Percentiles rank a stretch among this genome's conserved stretches.
Conservation (phyloP, 2,888 invertebrate species). For the Chrysodeixis includens region DNA sequence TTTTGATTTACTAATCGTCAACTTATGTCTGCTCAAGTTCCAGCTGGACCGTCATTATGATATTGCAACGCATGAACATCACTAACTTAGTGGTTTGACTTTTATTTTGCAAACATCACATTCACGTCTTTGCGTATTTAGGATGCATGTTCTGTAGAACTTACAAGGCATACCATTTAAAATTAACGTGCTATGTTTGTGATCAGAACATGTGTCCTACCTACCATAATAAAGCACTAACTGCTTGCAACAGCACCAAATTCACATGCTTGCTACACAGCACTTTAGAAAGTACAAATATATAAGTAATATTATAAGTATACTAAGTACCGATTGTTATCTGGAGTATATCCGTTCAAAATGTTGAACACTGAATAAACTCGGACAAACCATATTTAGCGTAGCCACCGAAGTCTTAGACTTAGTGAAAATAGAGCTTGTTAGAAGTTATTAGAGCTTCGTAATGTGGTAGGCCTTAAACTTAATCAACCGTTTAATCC, state of each 20-base stretch:
- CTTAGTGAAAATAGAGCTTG: slow-evolving; percentile 49
- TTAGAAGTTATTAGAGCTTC: slow-evolving; percentile 54
- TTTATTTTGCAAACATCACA: slow-evolving; percentile 70
- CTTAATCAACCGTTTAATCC: slow-evolving; percentile 31
- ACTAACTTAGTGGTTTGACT: slow-evolving; percentile 72
- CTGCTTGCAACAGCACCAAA: slow-evolving; percentile 82
- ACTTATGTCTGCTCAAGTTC: slow-evolving; percentile 73
- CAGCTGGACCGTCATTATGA: slow-evolving; percentile 74
- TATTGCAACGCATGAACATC: slow-evolving; percentile 77
- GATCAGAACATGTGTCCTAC: slow-evolving; percentile 71
- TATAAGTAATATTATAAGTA: slow-evolving; percentile 48
- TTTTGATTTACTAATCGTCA: slow-evolving; percentile 82
- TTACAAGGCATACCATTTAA: background rate
- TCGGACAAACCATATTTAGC: slow-evolving; percentile 35
- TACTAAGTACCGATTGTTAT: slow-evolving; percentile 50
- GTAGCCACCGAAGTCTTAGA: slow-evolving; percentile 36
- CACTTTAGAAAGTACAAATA: slow-evolving; percentile 65
- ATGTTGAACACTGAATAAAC: slow-evolving; percentile 44
- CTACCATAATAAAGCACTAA: slow-evolving; percentile 78
- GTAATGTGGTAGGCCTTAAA: slow-evolving; percentile 47
- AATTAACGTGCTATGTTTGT: background rate
- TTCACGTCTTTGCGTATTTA: slow-evolving; percentile 52
- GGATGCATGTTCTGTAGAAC: slow-evolving; percentile 66
- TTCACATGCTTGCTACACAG: slow-evolving; percentile 78
- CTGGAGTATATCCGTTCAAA: slow-evolving; percentile 51